Base-by-base conservation (phyloP, 2,888 invertebrate species). In the Cabera pusaria region DNA sequence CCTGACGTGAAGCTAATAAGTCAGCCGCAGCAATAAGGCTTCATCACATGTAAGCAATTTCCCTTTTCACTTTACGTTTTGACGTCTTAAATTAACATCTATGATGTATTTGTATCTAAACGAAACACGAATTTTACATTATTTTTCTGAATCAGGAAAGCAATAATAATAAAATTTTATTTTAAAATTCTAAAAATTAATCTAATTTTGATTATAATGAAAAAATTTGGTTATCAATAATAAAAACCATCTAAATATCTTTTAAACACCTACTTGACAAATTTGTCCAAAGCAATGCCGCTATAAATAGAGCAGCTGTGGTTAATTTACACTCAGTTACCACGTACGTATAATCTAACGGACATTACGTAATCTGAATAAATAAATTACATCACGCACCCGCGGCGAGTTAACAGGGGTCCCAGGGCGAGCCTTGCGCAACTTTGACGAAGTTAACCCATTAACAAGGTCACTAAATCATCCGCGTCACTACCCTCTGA, bases 401-500 rank as follows among this genome's bases (percentile, higher is more conserved):
- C 55, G 49, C 47, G 56, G 60, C 49, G 59, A 57, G 59, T 59
- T 67, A 66, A 60, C 62, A 59, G 58, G 61, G 59, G 64, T 67
- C 62, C 64, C 64, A 52, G 51, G 45, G 49, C 56, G 50, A 55
- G 45, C 49, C 59, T 57, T 53, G 55, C 65, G 52, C 53, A 78
- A 78, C 69, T 80, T 79, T 72, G 68, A 75, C 69, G 67, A 81
- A 84, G 71, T 82, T 82, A 71, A 59, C 62, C 79, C 74, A 80
- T 84, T 80, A 81, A 76, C 75, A 69, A 72, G 66, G 70, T 71
- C 73, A 73, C 72, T 83, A 80, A 82, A 83, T 84, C 81, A 81
- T 79, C 73, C 65, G 66, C 66, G 68, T 74, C 72, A 75, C 68
- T 72, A 57, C 55, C 39, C 41, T 48, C 56, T 60, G 68, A 73